phyloP scores from a whole-genome alignment of 2,113 vertebrate genomes.

The Monopterus albus region DNA sequence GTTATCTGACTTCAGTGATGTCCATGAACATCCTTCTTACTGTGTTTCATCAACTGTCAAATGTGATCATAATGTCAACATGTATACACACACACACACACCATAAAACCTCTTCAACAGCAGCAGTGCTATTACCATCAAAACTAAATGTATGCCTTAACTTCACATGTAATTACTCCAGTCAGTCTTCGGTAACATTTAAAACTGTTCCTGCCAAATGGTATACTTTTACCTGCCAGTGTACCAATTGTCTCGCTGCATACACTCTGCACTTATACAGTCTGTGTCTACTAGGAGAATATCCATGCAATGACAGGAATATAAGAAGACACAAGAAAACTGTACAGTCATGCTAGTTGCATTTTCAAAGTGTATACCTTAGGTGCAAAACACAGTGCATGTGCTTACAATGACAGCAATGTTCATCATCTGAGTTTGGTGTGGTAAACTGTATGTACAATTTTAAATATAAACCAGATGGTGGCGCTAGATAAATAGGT shows the following conservation, averaged over 20 bases:
- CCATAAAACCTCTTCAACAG: slow-evolving; percentile 6
- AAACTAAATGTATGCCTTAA: slow-evolving; percentile 12
- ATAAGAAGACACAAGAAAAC: background rate
- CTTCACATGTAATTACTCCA: slow-evolving; percentile 29
- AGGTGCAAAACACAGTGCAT: too few species aligned
- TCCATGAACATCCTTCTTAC: background rate
- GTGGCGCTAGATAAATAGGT: too few species aligned
- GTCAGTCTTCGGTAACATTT: slow-evolving; percentile 18
- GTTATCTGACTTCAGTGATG: background rate
- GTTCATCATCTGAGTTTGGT: too few species aligned
- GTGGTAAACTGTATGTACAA: too few species aligned
- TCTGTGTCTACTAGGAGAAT: too few species aligned
- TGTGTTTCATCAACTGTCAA: slow-evolving; percentile 23
- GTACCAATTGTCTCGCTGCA: background rate
- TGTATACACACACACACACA: background rate
- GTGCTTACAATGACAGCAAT: too few species aligned
- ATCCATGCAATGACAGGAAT: too few species aligned
- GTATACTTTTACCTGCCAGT: background rate
- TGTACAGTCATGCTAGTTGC: background rate
- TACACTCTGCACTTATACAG: too few species aligned
- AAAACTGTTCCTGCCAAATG: background rate
- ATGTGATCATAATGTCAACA: slow-evolving; percentile 13
- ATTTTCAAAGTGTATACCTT: background rate
- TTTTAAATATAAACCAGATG: too few species aligned
- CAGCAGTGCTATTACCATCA: slow-evolving; percentile 6